Conservation (phyloP, 2,113 vertebrate species). For the Rhodinocichla rosea region DNA sequence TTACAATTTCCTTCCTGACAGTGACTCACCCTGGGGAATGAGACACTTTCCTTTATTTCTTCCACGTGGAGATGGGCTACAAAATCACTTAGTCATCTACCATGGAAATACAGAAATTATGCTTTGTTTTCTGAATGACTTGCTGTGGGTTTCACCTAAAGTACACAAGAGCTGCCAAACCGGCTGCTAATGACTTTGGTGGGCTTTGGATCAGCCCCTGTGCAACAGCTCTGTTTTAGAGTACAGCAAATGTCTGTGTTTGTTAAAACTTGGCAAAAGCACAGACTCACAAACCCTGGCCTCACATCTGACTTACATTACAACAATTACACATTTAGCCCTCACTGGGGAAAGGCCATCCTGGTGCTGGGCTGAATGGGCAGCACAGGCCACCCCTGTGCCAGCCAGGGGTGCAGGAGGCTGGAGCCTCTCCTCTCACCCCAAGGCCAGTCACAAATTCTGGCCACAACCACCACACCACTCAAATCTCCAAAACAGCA, state of each 20-base stretch:
- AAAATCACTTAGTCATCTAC: not conserved
- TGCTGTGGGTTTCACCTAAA: not conserved
- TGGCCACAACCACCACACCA: not conserved
- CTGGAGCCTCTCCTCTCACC: not conserved
- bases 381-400: not conserved
- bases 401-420: too few relatives aligned
- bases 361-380: not conserved
- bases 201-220: not conserved
- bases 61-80: not conserved
- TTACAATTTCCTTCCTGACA: slow-evolving; percentile 8
- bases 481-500: not conserved
- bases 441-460: not conserved
- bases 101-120: not conserved
- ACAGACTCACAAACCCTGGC: not conserved
- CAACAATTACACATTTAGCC: not conserved
- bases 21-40: not conserved
- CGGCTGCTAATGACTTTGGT: not conserved
- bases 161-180: not conserved
- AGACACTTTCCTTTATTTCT: not conserved
- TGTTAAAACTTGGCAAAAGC: not conserved
- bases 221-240: not conserved
- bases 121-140: not conserved
- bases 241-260: not conserved
- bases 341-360: not conserved
- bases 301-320: not conserved